phyloP scores from a whole-genome alignment of 92 coral and sea anemone genomes.

The Umimayanthus chanpuru region DNA sequence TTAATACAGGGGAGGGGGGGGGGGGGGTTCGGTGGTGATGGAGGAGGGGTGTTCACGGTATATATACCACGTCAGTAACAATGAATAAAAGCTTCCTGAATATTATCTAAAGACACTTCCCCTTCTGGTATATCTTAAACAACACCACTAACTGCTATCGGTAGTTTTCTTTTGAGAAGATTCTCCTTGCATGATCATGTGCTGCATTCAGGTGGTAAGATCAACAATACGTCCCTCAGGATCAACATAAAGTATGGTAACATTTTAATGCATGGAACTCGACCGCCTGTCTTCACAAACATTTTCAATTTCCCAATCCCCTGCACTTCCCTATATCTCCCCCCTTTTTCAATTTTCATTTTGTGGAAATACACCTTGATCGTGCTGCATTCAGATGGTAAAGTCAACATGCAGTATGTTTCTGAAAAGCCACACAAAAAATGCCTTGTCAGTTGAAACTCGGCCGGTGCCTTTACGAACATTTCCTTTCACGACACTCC shows the following conservation, averaged over 20 bases:
- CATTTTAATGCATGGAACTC: slow-evolving; percentile 29
- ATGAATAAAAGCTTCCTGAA: no score
- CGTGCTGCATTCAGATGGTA: slow-evolving; percentile 51
- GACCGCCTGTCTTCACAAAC: background rate
- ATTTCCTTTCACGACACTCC: no score
- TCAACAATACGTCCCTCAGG: slow-evolving; percentile 70
- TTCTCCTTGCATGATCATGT: slow-evolving; percentile 37
- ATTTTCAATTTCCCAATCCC: no score
- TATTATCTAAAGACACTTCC: no score
- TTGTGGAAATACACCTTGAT: slow-evolving; percentile 54
- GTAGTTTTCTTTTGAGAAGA: slow-evolving; percentile 26
- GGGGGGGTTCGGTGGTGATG: no score
- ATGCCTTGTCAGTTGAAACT: slow-evolving; percentile 37
- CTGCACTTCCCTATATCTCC: background rate
- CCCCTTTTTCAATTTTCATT: background rate
- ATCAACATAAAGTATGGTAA: slow-evolving; percentile 77
- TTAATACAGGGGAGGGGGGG: no score
- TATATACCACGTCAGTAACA: no score
- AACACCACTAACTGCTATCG: no score
- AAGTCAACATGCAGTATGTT: slow-evolving; percentile 56
- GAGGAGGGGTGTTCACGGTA: no score
- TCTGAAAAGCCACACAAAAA: slow-evolving; percentile 80
- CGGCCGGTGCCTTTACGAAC: background rate
- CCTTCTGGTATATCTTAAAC: no score
- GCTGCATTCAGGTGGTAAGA: slow-evolving; percentile 49